Evolutionary conservation across 2,888 invertebrate genomes (phyloP), one percentile per base, ranked within the genome.

Genomic region (Ptycholaimellus sp.): DNA sequence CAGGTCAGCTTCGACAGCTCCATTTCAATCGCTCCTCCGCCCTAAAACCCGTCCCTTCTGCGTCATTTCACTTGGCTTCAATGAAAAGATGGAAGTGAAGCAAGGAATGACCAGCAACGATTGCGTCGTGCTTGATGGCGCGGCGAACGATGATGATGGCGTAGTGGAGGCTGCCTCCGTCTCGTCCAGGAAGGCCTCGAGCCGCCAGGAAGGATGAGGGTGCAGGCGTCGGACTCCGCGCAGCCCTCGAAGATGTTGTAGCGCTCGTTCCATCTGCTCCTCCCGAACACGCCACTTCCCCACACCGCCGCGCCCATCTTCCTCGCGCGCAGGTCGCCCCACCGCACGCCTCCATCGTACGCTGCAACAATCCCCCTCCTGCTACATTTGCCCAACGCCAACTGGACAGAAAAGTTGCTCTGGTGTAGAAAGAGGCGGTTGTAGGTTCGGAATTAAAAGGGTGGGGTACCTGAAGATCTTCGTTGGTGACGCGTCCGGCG

Each of bases 81-180:
- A n/a, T n/a, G n/a, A n/a, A n/a, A n/a, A n/a, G n/a, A n/a, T n/a
- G n/a, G n/a, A n/a, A n/a, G n/a, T n/a, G n/a, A n/a, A n/a, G n/a
- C n/a, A n/a, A n/a, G n/a, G n/a, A n/a, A n/a, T n/a, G 57, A 72
- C 83, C 93, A 27, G 93, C 93, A 16, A 96, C 93, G 27, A 93
- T 77, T 0, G 85, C 73, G 60, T 96, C 90, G 59, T 90, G 90
- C 62, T 90, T 80, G 59, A 90, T 80, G 44, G 93, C 85, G 42
- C 96, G 68, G 2, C 93, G 68, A 2, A 96, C 96, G 56, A 99
- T 93, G 96, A 96, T 96, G 56, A 99, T 93, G 44, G 96, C 93
- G 60, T 96, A 96, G 58, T 99, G 96, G 19, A 96, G 70, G 0
- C 93, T 93, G 33, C 96, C 63, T 96, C 90, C 0, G 93, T 93